Percentiles rank a stretch among this genome's conserved stretches.
Evolutionary conservation across 2,888 invertebrate genomes (phyloP).

Genomic region (Bimastos eiseni): DNA sequence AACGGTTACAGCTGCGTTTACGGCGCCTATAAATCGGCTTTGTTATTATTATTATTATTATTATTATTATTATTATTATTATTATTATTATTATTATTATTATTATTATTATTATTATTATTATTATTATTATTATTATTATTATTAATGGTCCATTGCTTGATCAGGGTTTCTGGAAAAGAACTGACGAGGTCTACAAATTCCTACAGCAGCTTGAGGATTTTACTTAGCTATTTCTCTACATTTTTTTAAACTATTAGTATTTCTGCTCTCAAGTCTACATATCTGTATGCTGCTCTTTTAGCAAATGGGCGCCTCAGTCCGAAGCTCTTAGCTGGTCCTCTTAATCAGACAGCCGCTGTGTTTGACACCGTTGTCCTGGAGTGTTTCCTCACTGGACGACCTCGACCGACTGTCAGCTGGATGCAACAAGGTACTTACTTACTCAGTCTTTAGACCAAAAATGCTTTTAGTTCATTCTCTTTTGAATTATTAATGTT

Average conservation of each 20-base stretch:
- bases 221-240: background rate
- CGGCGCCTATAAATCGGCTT: too few species aligned
- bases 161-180: background rate
- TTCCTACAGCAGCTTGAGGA: background rate
- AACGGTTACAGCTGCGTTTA: too few species aligned
- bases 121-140: too few species aligned
- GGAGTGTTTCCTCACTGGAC: background rate
- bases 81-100: too few species aligned
- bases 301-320: background rate
- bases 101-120: too few species aligned
- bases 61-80: too few species aligned
- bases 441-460: background rate
- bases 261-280: background rate
- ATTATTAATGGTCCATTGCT: too few species aligned
- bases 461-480: background rate
- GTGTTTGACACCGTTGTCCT: background rate
- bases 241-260: background rate
- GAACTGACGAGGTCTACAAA: background rate
- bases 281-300: background rate
- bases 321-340: background rate
- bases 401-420: background rate
- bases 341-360: background rate
- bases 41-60: too few species aligned
- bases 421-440: conserved; percentile 10
- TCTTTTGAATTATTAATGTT: too few species aligned